Evolutionary conservation across 1,140 invertebrate species (phyloP).

Genomic region (Tetramorium simillimum): DNA sequence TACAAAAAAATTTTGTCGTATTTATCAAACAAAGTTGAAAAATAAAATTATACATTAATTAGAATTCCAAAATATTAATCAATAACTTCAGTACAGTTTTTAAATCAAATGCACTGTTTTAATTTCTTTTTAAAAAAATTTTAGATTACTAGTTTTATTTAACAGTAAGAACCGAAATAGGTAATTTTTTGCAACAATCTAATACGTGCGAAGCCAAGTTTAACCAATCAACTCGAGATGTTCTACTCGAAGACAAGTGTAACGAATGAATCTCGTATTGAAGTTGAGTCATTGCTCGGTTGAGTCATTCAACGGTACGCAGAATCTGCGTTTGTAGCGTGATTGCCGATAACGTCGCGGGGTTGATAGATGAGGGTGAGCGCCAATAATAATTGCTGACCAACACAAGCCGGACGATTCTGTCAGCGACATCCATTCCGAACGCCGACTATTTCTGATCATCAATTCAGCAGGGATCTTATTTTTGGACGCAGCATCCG

Average conservation of each 20-base stretch:
- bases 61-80: not conserved
- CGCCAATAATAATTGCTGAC: slow-evolving; percentile 51
- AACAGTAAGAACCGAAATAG: not conserved
- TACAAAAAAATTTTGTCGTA: not conserved
- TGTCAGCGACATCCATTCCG: slow-evolving; percentile 70
- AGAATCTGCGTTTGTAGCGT: not conserved
- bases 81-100: not conserved
- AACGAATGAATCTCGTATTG: not conserved
- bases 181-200: not conserved
- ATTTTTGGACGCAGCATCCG: slow-evolving; percentile 78
- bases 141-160: not conserved
- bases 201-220: not conserved
- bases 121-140: not conserved
- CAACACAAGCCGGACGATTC: slow-evolving; percentile 52
- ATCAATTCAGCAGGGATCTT: slow-evolving; percentile 78
- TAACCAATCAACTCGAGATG: slow-evolving; percentile 1
- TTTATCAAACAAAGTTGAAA: not conserved
- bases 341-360: not conserved
- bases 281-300: not conserved
- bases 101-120: not conserved
- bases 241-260: not conserved
- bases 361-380: not conserved
- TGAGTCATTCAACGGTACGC: not conserved
- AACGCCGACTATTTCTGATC: slow-evolving; percentile 79
- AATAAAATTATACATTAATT: not conserved